phyloP scores from a whole-genome alignment of 2,888 invertebrate species.

The Cenopis cana region DNA sequence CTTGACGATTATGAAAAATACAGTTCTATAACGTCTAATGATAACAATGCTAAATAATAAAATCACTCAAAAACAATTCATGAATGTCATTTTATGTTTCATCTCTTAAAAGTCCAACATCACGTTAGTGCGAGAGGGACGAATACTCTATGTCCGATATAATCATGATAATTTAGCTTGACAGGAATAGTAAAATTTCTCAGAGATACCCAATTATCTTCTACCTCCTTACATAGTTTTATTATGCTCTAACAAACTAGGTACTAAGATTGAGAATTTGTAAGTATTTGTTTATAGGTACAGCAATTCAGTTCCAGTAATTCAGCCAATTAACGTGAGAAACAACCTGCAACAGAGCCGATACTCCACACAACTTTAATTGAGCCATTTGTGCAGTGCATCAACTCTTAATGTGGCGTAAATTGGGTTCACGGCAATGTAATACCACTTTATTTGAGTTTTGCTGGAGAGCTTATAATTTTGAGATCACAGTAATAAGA shows the following conservation, averaged over 20 bases:
- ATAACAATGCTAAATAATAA: too few relatives aligned
- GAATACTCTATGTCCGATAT: too few relatives aligned
- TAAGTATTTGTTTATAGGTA: neutral
- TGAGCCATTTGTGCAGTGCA: constrained; percentile 55
- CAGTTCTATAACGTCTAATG: too few relatives aligned
- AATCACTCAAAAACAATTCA: too few relatives aligned
- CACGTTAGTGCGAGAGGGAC: too few relatives aligned
- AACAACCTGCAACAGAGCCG: constrained; percentile 19
- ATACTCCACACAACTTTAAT: constrained; percentile 54
- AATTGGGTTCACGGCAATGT: constrained; percentile 52
- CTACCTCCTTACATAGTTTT: neutral
- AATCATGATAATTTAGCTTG: too few relatives aligned
- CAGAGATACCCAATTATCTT: neutral
- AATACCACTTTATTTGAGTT: neutral
- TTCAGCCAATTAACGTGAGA: constrained; percentile 17
- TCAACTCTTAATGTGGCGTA: constrained; percentile 51
- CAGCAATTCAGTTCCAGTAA: constrained; percentile 2
- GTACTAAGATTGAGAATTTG: neutral
- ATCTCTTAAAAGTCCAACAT: too few relatives aligned
- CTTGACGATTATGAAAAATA: too few relatives aligned
- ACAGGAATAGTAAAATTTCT: neutral
- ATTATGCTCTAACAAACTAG: neutral
- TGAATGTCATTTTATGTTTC: too few relatives aligned
- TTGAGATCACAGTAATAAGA: neutral
- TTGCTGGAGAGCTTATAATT: neutral